A percentile compares a stretch with the other conserved stretches of the same genome.
These are phyloP conservation scores for Paedocypris micromegethes DNA, from an alignment of 2,797 vertebrate genomes.

Conservation along the genomic window DNA sequence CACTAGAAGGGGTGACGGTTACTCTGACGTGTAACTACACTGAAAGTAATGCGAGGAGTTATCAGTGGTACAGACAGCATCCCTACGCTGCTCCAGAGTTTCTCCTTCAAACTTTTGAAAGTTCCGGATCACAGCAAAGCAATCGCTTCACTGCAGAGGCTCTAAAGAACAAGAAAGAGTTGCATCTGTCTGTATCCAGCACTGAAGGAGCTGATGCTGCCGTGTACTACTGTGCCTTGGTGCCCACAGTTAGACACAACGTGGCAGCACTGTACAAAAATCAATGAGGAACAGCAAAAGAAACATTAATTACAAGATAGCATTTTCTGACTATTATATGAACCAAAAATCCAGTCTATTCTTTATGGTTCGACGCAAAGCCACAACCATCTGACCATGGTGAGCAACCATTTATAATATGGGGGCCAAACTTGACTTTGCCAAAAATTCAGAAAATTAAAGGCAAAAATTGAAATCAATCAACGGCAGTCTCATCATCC, in stretches of 20 bases:
- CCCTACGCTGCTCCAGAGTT: slow-evolving; percentile 1
- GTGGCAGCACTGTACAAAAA: slow-evolving; percentile 22
- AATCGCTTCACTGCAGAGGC: neutral
- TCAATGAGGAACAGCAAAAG: neutral
- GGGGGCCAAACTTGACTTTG: too few relatives aligned
- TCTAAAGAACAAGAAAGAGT: neutral
- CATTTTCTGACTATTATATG: too few relatives aligned
- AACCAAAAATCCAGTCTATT: too few relatives aligned
- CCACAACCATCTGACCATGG: too few relatives aligned
- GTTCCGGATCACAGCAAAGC: accelerated
- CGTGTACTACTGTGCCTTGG: slow-evolving; percentile 30
- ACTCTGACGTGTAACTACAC: slow-evolving; percentile 18
- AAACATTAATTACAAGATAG: too few relatives aligned
- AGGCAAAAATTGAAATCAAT: too few relatives aligned
- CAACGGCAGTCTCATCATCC: too few relatives aligned
- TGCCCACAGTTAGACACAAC: slow-evolving; percentile 34
- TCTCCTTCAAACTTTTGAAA: slow-evolving; percentile 14
- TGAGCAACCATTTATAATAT: too few relatives aligned
- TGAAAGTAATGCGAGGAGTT: neutral
- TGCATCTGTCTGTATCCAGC: slow-evolving; percentile 30
- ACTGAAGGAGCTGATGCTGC: slow-evolving; percentile 35
- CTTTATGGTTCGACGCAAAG: too few relatives aligned
- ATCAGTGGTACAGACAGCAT: slow-evolving; percentile 33
- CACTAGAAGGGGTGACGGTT: neutral
- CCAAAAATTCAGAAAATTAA: too few relatives aligned